Evolutionary conservation across 2,113 vertebrate species (phyloP), one percentile per base, ranked within the genome.

Genomic region (Platysteira castanea): DNA sequence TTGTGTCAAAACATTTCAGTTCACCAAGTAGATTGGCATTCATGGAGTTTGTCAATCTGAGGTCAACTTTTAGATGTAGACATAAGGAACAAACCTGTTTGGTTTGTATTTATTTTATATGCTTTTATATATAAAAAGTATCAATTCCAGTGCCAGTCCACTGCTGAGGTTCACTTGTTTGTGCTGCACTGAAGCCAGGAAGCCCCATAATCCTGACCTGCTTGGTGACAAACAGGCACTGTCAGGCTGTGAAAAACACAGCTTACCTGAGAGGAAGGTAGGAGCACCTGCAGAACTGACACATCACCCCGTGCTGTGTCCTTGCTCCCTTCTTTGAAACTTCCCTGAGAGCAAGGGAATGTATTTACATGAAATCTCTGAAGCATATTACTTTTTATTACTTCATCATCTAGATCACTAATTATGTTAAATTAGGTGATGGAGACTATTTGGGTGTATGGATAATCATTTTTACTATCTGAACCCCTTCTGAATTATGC

Each of bases 351-450:
- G 47, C 41, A 60, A 68, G 68, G 84, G 35, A 9, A 9, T 59
- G 20, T 71, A 67, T 92, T 70, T 75, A 49, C 37, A 22, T 6
- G 5, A 85, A 82, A 73, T 44, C 63, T 87, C 49, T 64, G 80
- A 84, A 84, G 78, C 81, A 50, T 77, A 67, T 84, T 87, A 53
- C 57, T 70, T 87, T 87, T 84, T 93, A 91, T 95, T 73, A 86
- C 82, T 92, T 94, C 75, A 92, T 87, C 65, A 76, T 77, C 82
- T 85, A 92, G 74, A 78, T 80, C 80, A 60, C 92, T 95, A 89
- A 95, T 96, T 87, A 84, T 7, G 7, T 73, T 87, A 88, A 95
- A 92, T 80, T 92, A 90, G 85, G 79, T 96, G 90, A 83, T 91
- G 87, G 67, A 84, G 67, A 85, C 85, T 93, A 31, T 94, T 90